Base-by-base conservation (phyloP, 2,113 vertebrate species). In the Silurus meridionalis region DNA sequence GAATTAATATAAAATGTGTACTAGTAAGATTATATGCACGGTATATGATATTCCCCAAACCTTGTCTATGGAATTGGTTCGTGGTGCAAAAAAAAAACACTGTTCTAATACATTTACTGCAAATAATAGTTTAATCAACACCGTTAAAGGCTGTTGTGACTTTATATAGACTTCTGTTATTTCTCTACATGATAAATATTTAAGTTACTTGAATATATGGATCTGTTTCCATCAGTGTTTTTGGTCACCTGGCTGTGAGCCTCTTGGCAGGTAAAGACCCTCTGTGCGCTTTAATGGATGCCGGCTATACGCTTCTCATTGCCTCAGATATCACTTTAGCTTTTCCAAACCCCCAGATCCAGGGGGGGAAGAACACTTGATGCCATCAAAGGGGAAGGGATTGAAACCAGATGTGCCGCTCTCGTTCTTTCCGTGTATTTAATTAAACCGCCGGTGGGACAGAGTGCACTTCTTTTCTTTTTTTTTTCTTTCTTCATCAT, bases 391-490 rank as follows among this genome's bases (percentile, higher is more conserved):
- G 97, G 94, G 91, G 94, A 92, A 92, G 91, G 93, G 95, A 99
- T 98, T 97, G 96, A 96, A 98, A 97, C 96, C 98, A 99, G 97
- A 99, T 99, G 98, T 97, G 94, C 91, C 93, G 93, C 93, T 91
- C 94, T 93, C 86, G 90, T 95, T 95, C 96, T 96, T 97, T 98
- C 97, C 96, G 96, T 97, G 97, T 96, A 97, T 97, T 98, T 98
- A 97, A 99, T 99, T 97, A 99, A 98, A 96, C 95, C 96, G 92
- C 94, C 93, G 89, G 85, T 89, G 94, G 95, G 96, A 94, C 91
- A 92, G 94, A 96, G 95, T 94, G 95, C 95, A 93, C 96, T 86
- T 95, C 94, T 94, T 88, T 37, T 37, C 37, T 37, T 37, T 37
- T 37, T 2, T 37, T 37, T 37, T 37, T 37, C 37, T 37, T 95